Evolutionary conservation across 2,888 invertebrate genomes (phyloP).

Genomic region (Parnassius glacialis): DNA sequence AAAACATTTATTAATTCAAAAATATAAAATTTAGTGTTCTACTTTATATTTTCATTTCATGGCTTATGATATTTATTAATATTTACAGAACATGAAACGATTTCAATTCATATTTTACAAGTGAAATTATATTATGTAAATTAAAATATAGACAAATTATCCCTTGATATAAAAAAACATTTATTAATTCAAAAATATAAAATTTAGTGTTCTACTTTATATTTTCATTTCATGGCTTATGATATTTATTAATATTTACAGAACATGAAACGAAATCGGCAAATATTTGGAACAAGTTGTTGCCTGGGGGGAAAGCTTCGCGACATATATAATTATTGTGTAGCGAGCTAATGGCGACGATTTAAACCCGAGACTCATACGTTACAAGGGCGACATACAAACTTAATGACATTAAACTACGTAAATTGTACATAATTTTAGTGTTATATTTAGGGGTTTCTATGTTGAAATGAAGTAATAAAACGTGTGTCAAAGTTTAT

Average conservation of each 20-base stretch:
- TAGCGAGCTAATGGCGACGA: conserved; percentile 20
- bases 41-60: too few species aligned
- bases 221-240: too few species aligned
- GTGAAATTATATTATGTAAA: too few species aligned
- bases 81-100: neutral
- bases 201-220: too few species aligned
- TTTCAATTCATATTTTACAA: too few species aligned
- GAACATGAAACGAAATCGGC: conserved; percentile 7
- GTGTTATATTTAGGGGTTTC: neutral
- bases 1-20: neutral
- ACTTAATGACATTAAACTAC: conserved; percentile 21
- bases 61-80: too few species aligned
- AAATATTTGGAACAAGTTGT: conserved; percentile 13
- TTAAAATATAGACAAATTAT: too few species aligned
- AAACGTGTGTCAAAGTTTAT: too few species aligned
- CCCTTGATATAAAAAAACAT: too few species aligned
- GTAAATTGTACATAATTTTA: conserved; percentile 10
- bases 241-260: neutral
- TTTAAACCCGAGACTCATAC: conserved; percentile 22
- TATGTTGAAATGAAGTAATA: neutral
- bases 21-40: neutral
- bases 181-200: neutral
- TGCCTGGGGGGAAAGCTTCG: conserved; percentile 7
- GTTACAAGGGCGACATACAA: conserved; percentile 14
- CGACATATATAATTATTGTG: conserved; percentile 23